Conservation (phyloP, 1,140 invertebrate genomes). For the Wasmannia auropunctata region DNA sequence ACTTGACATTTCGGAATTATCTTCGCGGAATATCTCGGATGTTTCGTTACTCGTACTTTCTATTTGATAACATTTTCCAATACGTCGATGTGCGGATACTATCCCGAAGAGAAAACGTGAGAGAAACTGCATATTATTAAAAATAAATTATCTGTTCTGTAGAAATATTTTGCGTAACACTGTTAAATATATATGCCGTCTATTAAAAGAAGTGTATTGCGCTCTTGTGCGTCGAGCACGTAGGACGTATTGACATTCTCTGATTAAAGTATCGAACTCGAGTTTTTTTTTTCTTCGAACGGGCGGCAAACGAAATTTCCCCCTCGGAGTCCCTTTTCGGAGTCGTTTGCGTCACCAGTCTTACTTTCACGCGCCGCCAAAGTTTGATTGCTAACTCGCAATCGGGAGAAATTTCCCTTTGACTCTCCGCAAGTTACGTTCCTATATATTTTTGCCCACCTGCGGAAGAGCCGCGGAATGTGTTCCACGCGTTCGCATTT, state of each 20-base stretch:
- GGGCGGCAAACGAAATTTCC: slow-evolving; percentile 21
- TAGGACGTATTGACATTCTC: not conserved
- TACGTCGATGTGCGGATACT: not conserved
- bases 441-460: slow-evolving; percentile 6
- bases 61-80: not conserved
- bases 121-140: not conserved
- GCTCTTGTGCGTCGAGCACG: not conserved
- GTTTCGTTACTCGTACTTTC: not conserved
- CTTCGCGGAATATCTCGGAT: not conserved
- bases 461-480: not conserved
- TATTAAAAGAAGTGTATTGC: not conserved
- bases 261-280: slow-evolving; percentile 29
- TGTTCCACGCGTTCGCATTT: slow-evolving; percentile 3
- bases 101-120: not conserved
- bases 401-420: slow-evolving; percentile 36
- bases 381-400: slow-evolving; percentile 42
- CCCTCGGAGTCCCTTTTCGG: not conserved
- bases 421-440: slow-evolving; percentile 13
- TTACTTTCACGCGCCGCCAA: slow-evolving; percentile 28
- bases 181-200: not conserved
- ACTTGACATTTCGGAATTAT: not conserved
- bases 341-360: not conserved
- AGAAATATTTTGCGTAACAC: not conserved
- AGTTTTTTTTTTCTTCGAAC: slow-evolving; percentile 32
- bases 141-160: not conserved